Conservation (phyloP, 2,888 invertebrate species). For the Sminthurides aquaticus region DNA sequence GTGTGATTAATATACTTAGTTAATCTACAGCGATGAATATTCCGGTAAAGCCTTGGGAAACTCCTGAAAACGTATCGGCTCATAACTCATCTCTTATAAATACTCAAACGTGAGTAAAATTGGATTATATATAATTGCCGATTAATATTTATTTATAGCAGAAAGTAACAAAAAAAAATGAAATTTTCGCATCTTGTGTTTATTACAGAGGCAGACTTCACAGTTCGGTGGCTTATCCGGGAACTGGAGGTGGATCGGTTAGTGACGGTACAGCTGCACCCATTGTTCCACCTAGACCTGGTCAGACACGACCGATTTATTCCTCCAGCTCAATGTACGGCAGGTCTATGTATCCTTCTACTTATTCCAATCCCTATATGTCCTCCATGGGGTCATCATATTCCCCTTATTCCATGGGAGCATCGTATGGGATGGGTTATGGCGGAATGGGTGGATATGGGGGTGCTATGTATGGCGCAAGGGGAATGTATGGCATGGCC, state of each 20-base stretch:
- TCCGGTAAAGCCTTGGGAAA: constrained; percentile 38
- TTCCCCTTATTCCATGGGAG: constrained; percentile 20
- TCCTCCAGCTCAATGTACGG: constrained; percentile 18
- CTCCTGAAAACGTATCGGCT: not conserved
- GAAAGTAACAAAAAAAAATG: no score
- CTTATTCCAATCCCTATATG: constrained; percentile 18
- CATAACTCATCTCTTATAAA: not conserved
- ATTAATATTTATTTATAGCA: no score
- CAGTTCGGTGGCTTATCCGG: constrained; percentile 36
- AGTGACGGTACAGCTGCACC: constrained; percentile 23
- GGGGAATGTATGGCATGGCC: constrained; percentile 21
- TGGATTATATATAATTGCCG: no score
- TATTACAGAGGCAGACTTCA: constrained; percentile 39
- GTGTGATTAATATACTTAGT: not conserved
- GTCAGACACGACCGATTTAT: constrained; percentile 34
- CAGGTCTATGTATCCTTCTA: not conserved
- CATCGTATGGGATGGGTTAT: constrained; percentile 11
- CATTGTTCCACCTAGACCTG: constrained; percentile 39
- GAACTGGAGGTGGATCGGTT: constrained; percentile 24
- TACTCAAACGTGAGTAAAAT: not conserved
- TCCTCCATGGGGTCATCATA: constrained; percentile 14
- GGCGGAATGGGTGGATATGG: constrained; percentile 4
- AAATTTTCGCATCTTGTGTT: no score
- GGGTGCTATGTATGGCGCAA: constrained; percentile 3
- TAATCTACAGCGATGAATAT: constrained; percentile 1